phyloP scores from a whole-genome alignment of 1,140 invertebrate species.

The Goniozus legneri region DNA sequence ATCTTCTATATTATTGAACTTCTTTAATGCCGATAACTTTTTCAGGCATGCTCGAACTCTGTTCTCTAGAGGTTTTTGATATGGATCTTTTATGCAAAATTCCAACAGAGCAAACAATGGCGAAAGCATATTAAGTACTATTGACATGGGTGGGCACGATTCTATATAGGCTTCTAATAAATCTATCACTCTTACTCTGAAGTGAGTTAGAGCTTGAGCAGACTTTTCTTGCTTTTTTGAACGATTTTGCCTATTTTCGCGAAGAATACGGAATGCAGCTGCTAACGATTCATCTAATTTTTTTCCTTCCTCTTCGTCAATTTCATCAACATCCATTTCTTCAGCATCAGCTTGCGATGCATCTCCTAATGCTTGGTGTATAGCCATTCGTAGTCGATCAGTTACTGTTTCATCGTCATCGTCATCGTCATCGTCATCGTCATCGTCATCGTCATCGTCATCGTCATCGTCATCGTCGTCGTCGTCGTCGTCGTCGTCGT shows the following conservation, averaged over 20 bases:
- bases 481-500: constrained; percentile 32
- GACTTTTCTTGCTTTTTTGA: constrained; percentile 64
- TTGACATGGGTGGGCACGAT: constrained; percentile 62
- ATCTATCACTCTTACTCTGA: constrained; percentile 67
- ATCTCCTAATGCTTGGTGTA: constrained; percentile 62
- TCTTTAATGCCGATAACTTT: constrained; percentile 60
- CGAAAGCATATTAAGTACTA: constrained; percentile 64
- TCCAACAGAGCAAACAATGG: constrained; percentile 64
- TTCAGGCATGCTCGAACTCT: constrained; percentile 62
- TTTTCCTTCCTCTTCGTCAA: constrained; percentile 72
- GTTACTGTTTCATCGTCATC: constrained; percentile 61
- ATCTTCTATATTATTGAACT: constrained; percentile 58
- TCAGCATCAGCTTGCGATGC: constrained; percentile 62
- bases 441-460: constrained; percentile 36
- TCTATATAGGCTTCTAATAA: constrained; percentile 69
- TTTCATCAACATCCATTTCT: constrained; percentile 72
- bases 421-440: constrained; percentile 55
- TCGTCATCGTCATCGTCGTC: constrained; percentile 42
- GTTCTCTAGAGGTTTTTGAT: constrained; percentile 65
- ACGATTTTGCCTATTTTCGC: constrained; percentile 58
- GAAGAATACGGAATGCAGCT: constrained; percentile 66
- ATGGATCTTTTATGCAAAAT: constrained; percentile 64
- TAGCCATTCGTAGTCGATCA: constrained; percentile 63
- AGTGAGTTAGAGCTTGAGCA: constrained; percentile 65
- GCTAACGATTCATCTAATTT: constrained; percentile 67